Conservation (phyloP, 2,113 vertebrate genomes). For the Malaclemys terrapin region DNA sequence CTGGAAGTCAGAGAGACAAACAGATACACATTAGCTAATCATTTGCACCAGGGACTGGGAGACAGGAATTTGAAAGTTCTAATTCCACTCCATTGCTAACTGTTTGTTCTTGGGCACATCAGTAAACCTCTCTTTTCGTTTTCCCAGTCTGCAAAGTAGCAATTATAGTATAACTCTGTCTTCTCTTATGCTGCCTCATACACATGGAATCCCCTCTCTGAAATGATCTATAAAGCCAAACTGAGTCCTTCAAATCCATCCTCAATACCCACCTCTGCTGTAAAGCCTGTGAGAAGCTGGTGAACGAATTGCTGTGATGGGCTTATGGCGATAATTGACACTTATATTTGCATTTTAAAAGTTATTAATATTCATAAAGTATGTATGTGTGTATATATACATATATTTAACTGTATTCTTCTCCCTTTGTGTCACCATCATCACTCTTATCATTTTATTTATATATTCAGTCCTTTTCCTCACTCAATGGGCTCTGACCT, state of each 20-base stretch:
- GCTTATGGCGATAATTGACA: neutral
- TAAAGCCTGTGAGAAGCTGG: neutral
- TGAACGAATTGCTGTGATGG: neutral
- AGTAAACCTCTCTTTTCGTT: neutral
- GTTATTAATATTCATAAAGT: neutral
- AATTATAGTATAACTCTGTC: neutral
- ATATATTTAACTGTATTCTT: neutral
- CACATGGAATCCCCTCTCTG: neutral
- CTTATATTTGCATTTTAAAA: neutral
- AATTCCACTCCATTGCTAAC: too few species aligned
- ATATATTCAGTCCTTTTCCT: neutral
- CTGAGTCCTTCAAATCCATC: neutral
- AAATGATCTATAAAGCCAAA: neutral
- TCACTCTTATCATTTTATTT: neutral
- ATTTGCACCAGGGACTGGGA: neutral
- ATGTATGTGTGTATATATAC: neutral
- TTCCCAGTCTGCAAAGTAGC: neutral
- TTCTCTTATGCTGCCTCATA: neutral
- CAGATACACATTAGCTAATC: neutral
- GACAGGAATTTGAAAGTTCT: neutral
- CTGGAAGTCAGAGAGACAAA: fast-evolving
- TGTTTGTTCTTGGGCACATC: neutral
- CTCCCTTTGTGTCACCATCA: neutral
- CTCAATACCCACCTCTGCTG: neutral
- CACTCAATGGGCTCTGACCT: neutral